phyloP scores from a whole-genome alignment of 2,113 vertebrate species.

The Salvelinus alpinus region DNA sequence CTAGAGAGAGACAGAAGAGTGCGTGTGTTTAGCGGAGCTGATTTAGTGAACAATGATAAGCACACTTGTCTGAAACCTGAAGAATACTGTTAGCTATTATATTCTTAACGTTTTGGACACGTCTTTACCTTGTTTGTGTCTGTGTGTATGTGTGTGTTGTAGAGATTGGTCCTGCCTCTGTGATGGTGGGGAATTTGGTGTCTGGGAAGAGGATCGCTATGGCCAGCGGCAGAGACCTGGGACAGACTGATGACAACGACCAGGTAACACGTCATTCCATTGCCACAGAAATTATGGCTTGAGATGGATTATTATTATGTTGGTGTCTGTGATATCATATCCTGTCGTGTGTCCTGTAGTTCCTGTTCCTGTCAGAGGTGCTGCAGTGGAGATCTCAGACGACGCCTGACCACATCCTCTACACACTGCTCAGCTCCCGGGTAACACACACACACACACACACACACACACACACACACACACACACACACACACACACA shows the following conservation, averaged over 20 bases:
- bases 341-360: conserved; percentile 69
- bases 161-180: conserved; percentile 93
- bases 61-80: too few species aligned
- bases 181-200: conserved; percentile 93
- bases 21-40: background rate
- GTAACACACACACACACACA: conserved; percentile 45
- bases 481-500: background rate
- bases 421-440: conserved; percentile 93
- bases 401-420: conserved; percentile 94
- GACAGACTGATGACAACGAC: conserved; percentile 91
- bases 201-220: conserved; percentile 91
- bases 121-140: background rate
- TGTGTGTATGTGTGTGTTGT: background rate
- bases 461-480: background rate
- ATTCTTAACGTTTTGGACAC: too few species aligned
- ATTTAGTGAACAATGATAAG: background rate
- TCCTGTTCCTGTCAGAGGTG: conserved; percentile 97
- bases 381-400: conserved; percentile 98
- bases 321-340: conserved; percentile 8
- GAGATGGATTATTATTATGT: background rate
- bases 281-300: background rate
- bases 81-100: too few species aligned
- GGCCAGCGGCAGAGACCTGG: conserved; percentile 87
- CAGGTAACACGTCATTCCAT: conserved; percentile 73
- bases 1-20: background rate